Base-by-base conservation (phyloP, 2,797 vertebrate genomes). In the Anguilla anguilla region DNA sequence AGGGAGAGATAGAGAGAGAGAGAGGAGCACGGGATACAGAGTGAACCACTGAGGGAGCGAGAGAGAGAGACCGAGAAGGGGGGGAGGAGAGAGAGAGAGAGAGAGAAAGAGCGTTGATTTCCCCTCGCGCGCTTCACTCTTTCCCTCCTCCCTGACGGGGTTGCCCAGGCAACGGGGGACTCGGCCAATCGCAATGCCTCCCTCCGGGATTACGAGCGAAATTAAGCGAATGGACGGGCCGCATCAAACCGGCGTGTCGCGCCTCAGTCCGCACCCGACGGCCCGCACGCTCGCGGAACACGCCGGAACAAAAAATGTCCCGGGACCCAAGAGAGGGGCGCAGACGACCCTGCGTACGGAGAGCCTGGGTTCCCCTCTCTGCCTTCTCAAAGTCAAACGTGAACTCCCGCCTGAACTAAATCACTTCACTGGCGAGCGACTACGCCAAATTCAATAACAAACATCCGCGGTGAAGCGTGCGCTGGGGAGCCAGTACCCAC, bases 141-240 rank as follows among this genome's bases (percentile, higher is more conserved):
- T 95, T 95, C 95, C 92, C 94, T 95, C 94, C 94, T 93, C 94
- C 95, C 93, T 94, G 93, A 95, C 93, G 93, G 89, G 91, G 96
- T 96, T 96, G 89, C 96, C 94, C 77, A 86, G 95, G 96, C 94
- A 96, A 96, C 96, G 91, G 86, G 91, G 88, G 93, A 93, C 55
- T 69, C 64, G 87, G 83, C 95, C 95, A 96, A 96, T 96, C n/a
- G 91, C 88, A 82, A 43, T 43, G 89, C 87, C n/a, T n/a, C n/a
- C 90, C 85, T 91, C 88, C 67, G 86, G 84, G 87, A 88, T 53
- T 90, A 90, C 90, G 86, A 90, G 89, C 67, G 84, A 39, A 87
- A 87, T 91, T 59, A 87, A 89, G 91, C 86, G 64, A 57, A 89
- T 93, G 90, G 90, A 90, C 86, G 85, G 79, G 79, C 89, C 89